Evolutionary conservation across 2,888 invertebrate genomes (phyloP).

Genomic region (Anodontia alba): DNA sequence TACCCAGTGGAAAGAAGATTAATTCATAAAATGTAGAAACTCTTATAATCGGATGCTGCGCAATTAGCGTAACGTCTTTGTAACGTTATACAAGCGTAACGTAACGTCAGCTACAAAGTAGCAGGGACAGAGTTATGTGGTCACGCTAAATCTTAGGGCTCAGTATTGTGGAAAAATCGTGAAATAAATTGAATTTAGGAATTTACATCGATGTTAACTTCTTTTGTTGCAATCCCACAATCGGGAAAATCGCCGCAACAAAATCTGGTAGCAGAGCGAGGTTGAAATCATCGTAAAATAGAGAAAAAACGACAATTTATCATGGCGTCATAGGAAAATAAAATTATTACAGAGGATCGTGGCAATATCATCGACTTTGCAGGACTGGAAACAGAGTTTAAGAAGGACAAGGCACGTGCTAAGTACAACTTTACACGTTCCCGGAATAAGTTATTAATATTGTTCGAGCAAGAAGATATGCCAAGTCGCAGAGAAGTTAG

Average conservation of each 20-base stretch:
- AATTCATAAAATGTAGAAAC: not conserved
- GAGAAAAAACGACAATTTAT: not conserved
- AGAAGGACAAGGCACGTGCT: conserved; percentile 5
- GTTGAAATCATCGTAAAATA: not conserved
- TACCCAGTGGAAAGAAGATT: not conserved
- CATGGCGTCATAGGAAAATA: not conserved
- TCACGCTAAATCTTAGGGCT: not conserved
- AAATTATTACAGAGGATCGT: not conserved
- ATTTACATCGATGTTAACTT: no score
- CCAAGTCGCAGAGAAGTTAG: conserved; percentile 4
- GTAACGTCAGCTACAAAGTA: not conserved
- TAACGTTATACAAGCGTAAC: no score
- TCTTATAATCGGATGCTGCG: no score
- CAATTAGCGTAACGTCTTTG: no score
- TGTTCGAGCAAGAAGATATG: conserved; percentile 12
- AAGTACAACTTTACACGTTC: conserved; percentile 17
- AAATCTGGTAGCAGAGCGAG: conserved; percentile 14
- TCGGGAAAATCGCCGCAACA: not conserved
- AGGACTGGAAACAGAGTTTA: conserved; percentile 6
- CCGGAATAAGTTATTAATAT: not conserved
- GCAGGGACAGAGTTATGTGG: not conserved
- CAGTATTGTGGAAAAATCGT: not conserved
- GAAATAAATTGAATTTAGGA: no score
- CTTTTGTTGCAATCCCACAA: conserved; percentile 1
- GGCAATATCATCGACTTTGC: not conserved